These are phyloP conservation scores for Coreoperca whiteheadi DNA, from an alignment of 2,113 vertebrate species.

Conservation along the genomic window DNA sequence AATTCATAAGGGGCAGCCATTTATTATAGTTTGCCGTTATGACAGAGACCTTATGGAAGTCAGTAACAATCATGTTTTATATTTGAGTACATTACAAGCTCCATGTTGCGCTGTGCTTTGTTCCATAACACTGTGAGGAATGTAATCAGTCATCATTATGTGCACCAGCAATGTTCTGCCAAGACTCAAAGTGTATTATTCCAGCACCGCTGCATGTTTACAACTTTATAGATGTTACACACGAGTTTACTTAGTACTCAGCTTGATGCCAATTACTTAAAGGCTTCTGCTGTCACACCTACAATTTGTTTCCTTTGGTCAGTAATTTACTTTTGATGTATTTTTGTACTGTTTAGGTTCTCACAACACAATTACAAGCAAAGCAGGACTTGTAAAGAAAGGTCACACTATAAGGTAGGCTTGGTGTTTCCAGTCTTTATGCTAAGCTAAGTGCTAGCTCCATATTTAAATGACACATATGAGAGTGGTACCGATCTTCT, in stretches of 20 bases:
- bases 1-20: conserved; percentile 42
- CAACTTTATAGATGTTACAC: conserved; percentile 7
- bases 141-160: conserved; percentile 59
- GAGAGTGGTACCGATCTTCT: too few relatives aligned
- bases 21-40: conserved; percentile 52
- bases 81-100: conserved; percentile 41
- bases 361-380: neutral
- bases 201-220: conserved; percentile 25
- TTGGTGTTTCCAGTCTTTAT: neutral
- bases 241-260: neutral
- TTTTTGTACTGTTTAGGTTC: neutral
- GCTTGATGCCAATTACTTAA: neutral
- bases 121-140: conserved; percentile 8
- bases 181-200: conserved; percentile 34
- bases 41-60: conserved; percentile 52
- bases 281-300: neutral
- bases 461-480: too few relatives aligned
- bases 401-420: neutral
- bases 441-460: neutral
- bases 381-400: neutral
- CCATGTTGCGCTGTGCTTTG: conserved; percentile 20
- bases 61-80: conserved; percentile 58
- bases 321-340: neutral
- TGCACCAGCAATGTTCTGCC: conserved; percentile 40
- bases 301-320: conserved; percentile 1